Conservation (phyloP, 2,113 vertebrate species). For the Albula glossodonta region DNA sequence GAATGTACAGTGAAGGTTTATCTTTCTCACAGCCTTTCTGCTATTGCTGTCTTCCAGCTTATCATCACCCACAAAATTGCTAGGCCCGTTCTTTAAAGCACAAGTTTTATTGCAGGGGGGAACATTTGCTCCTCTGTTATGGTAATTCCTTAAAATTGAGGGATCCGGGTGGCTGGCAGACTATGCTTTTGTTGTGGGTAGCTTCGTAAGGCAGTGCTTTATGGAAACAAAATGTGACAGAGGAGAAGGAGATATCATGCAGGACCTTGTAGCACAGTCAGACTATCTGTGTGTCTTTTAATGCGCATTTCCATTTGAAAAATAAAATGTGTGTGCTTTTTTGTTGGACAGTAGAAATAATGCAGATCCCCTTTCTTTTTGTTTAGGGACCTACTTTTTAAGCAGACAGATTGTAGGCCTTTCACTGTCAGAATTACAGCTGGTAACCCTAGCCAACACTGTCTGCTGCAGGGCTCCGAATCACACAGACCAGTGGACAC, state of each 20-base stretch:
- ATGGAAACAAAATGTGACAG: conserved; percentile 51
- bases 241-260: not conserved
- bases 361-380: conserved; percentile 77
- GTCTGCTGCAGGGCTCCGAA: conserved; percentile 76
- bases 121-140: conserved; percentile 66
- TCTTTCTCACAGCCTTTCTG: conserved; percentile 57
- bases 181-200: conserved; percentile 55
- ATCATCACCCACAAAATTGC: conserved; percentile 71
- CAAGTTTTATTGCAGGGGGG: conserved; percentile 55
- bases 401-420: conserved; percentile 76
- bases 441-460: conserved; percentile 83
- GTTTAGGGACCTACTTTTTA: conserved; percentile 75
- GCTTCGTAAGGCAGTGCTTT: conserved; percentile 52
- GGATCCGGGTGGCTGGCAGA: conserved; percentile 39
- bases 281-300: conserved; percentile 67
- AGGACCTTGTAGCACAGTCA: conserved; percentile 43
- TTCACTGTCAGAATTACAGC: conserved; percentile 78
- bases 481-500: conserved; percentile 70
- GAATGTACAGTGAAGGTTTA: conserved; percentile 60
- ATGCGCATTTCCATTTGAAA: conserved; percentile 67
- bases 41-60: conserved; percentile 58
- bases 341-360: conserved; percentile 70
- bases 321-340: conserved; percentile 69
- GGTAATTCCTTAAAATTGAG: conserved; percentile 66
- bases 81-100: conserved; percentile 54